phyloP scores from a whole-genome alignment of 1,140 invertebrate genomes.

The Rhyacophila brunnea region DNA sequence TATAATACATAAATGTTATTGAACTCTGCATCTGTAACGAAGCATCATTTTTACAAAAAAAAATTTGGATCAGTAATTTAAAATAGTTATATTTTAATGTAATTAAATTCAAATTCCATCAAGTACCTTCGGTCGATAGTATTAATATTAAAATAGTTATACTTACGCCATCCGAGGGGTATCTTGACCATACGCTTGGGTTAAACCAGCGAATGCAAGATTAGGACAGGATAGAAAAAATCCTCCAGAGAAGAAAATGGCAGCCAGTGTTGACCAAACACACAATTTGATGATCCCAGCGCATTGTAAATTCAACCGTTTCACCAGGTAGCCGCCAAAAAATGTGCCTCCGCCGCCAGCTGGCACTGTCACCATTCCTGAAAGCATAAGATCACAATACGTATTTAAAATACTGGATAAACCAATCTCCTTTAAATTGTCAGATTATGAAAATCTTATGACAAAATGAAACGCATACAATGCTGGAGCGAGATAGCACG shows the following conservation, averaged over 20 bases:
- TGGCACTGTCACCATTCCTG: constrained; percentile 70
- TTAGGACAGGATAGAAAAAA: constrained; percentile 77
- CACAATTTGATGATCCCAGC: constrained; percentile 77
- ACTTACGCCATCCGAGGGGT: constrained; percentile 49
- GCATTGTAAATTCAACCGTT: constrained; percentile 68
- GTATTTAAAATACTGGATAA: too few relatives aligned
- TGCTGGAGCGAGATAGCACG: too few relatives aligned
- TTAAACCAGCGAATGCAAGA: constrained; percentile 72
- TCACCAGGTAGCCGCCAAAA: constrained; percentile 76
- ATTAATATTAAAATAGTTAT: neutral
- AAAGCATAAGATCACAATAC: too few relatives aligned
- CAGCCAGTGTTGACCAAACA: constrained; percentile 59
- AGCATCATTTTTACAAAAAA: too few relatives aligned
- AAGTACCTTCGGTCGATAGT: neutral
- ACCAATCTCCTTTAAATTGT: too few relatives aligned
- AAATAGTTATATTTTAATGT: too few relatives aligned
- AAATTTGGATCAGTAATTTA: too few relatives aligned
- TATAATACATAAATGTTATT: too few relatives aligned
- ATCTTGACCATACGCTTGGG: constrained; percentile 54
- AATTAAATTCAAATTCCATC: too few relatives aligned
- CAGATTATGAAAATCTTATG: too few relatives aligned
- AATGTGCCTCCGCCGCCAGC: constrained; percentile 77
- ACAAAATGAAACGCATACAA: too few relatives aligned
- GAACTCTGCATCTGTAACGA: too few relatives aligned
- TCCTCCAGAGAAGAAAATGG: constrained; percentile 61